A percentile compares a stretch with the other conserved stretches of the same genome.
Evolutionary conservation across 2,797 vertebrate species (phyloP).

Genomic region (Echiichthys vipera): DNA sequence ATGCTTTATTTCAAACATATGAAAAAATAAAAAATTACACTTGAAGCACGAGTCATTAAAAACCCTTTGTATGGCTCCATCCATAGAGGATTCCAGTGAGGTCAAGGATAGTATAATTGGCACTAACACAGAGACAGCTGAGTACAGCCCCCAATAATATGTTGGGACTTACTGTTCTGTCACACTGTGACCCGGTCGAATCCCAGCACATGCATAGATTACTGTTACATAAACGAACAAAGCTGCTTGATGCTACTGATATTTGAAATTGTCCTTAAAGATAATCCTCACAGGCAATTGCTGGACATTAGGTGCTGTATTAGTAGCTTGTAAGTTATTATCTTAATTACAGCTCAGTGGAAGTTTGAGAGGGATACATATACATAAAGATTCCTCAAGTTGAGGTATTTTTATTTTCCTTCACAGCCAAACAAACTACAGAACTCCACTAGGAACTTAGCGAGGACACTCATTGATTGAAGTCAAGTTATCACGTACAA

Average conservation of each 20-base stretch:
- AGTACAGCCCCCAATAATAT: constrained; percentile 5
- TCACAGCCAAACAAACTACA: constrained; percentile 47
- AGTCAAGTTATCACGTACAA: constrained; percentile 76
- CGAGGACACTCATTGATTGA: constrained; percentile 61
- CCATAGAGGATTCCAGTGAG: background rate
- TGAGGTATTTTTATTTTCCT: constrained; percentile 54
- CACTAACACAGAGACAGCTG: constrained; percentile 42
- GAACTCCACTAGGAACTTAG: constrained; percentile 39
- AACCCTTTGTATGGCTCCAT: too few species aligned
- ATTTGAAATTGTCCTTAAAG: constrained; percentile 5
- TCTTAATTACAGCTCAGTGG: constrained; percentile 7
- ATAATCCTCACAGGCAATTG: constrained; percentile 14
- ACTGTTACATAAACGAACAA: constrained; percentile 2
- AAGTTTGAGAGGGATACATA: constrained; percentile 9
- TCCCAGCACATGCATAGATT: constrained; percentile 17
- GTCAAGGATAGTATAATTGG: constrained; percentile 26
- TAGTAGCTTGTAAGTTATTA: background rate
- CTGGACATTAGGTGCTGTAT: constrained; percentile 2
- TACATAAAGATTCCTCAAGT: background rate
- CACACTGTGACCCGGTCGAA: constrained; percentile 26
- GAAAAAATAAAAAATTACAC: too few species aligned
- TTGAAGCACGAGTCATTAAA: too few species aligned
- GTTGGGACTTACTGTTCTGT: constrained; percentile 36
- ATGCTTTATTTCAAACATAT: too few species aligned
- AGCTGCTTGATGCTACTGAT: constrained; percentile 4